phyloP scores from a whole-genome alignment of 2,888 invertebrate species.

The Brachypalpus laphriformis region DNA sequence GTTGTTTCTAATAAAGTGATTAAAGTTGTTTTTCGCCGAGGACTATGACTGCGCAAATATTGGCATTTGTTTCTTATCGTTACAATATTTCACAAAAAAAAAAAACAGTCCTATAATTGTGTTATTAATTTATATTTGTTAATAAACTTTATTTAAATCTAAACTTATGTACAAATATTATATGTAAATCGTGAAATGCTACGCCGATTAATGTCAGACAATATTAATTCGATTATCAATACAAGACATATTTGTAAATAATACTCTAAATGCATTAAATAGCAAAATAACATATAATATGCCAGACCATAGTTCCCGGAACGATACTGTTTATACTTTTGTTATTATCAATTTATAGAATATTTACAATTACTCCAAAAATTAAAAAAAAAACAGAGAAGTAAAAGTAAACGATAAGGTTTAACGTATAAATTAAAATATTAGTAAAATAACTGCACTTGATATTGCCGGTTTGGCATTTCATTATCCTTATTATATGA shows the following conservation, averaged over 20 bases:
- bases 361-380: constrained; percentile 34
- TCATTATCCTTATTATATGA: too few relatives aligned
- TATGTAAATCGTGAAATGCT: constrained; percentile 9
- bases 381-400: neutral
- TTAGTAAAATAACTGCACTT: constrained; percentile 17
- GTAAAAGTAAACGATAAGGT: neutral
- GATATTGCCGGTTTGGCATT: constrained; percentile 24
- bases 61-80: too few relatives aligned
- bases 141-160: constrained; percentile 19
- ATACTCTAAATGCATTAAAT: constrained; percentile 39
- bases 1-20: too few relatives aligned
- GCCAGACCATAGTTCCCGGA: constrained; percentile 24
- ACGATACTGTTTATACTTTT: neutral
- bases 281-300: constrained; percentile 10
- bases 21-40: too few relatives aligned
- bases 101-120: neutral
- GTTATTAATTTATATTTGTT: constrained; percentile 8
- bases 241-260: constrained; percentile 42
- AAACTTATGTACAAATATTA: constrained; percentile 18
- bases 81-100: too few relatives aligned
- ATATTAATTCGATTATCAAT: constrained; percentile 27
- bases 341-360: neutral
- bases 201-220: constrained; percentile 5
- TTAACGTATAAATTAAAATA: neutral
- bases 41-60: too few relatives aligned